Percentiles rank a stretch among this genome's conserved stretches.
These are phyloP conservation scores for Burhinus oedicnemus DNA, from an alignment of 2,113 vertebrate species.

Conservation along the genomic window DNA sequence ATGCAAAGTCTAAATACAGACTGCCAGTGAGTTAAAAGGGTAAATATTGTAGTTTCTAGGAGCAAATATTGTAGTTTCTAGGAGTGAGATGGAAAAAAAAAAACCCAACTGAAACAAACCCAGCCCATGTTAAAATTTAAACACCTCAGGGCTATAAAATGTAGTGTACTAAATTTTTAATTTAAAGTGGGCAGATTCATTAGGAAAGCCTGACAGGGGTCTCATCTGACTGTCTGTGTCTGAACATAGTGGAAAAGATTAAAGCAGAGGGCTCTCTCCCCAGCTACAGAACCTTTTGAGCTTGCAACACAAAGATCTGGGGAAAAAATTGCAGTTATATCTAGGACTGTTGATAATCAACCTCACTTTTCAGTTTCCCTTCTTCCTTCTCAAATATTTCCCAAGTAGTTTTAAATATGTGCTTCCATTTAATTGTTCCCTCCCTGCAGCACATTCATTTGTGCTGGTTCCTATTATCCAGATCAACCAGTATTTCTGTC, in stretches of 20 bases:
- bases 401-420: not conserved
- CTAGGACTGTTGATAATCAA: not conserved
- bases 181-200: slow-evolving; percentile 16
- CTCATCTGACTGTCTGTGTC: not conserved
- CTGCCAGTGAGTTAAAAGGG: not conserved
- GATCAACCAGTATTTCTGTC: not conserved
- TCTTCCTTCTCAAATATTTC: not conserved
- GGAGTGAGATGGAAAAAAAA: not conserved
- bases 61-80: slow-evolving; percentile 36
- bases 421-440: not conserved
- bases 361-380: not conserved
- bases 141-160: slow-evolving; percentile 6
- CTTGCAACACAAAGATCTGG: not conserved
- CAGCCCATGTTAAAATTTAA: slow-evolving; percentile 49
- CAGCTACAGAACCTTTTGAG: not conserved
- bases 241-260: not conserved
- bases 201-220: slow-evolving; percentile 4
- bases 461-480: not conserved
- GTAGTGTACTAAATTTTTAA: slow-evolving; percentile 49
- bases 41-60: slow-evolving; percentile 38
- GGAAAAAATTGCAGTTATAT: not conserved
- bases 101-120: not conserved
- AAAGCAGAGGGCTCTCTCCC: not conserved
- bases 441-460: not conserved
- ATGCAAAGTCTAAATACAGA: not conserved